Evolutionary conservation across 2,888 invertebrate genomes (phyloP).

Genomic region (Cephus spinipes): DNA sequence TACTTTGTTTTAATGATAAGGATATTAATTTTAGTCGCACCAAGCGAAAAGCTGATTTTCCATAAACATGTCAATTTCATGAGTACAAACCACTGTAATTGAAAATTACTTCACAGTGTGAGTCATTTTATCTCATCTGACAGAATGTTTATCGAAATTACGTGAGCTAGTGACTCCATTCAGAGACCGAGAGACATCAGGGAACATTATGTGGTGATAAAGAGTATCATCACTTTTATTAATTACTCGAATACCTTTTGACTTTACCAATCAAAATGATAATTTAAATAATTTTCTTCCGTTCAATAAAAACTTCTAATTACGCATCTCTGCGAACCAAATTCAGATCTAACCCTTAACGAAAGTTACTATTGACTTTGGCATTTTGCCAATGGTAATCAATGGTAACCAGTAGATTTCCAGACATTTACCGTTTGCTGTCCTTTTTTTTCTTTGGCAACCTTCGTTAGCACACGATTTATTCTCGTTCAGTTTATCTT

Average conservation of each 20-base stretch:
- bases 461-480: not conserved
- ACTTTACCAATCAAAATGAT: not conserved
- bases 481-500: not conserved
- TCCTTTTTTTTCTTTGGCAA: not conserved
- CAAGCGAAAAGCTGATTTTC: not conserved
- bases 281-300: not conserved
- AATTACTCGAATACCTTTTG: not conserved
- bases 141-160: not conserved
- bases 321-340: no score
- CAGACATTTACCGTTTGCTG: not conserved
- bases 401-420: not conserved
- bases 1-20: not conserved
- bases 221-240: not conserved
- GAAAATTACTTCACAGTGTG: not conserved
- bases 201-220: not conserved
- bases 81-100: not conserved
- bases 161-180: not conserved
- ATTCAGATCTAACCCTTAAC: no score
- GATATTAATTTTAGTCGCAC: not conserved
- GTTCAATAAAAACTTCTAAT: not conserved
- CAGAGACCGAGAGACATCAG: not conserved
- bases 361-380: not conserved
- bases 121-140: not conserved
- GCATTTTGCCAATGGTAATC: not conserved
- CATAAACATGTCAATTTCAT: not conserved